These are phyloP conservation scores for Atethmia centrago DNA, from an alignment of 2,888 invertebrate species.

Conservation along the genomic window DNA sequence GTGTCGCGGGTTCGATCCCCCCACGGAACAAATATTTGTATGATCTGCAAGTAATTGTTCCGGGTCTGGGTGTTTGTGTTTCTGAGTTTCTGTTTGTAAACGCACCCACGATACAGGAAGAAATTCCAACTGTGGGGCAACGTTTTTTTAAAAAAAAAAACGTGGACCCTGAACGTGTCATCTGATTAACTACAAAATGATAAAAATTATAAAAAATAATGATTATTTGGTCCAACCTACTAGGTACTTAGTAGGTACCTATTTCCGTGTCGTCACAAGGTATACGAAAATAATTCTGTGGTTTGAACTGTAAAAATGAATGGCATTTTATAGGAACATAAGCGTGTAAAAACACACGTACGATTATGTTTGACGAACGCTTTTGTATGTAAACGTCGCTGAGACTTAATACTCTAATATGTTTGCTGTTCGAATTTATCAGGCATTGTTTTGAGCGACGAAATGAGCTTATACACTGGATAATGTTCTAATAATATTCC, in stretches of 20 bases:
- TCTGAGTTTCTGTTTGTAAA: no score
- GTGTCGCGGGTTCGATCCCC: no score
- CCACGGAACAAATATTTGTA: no score
- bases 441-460: constrained; percentile 32
- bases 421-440: constrained; percentile 42
- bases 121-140: no score
- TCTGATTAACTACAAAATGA: not conserved
- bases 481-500: constrained; percentile 38
- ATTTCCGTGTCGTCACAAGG: not conserved
- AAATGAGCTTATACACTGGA: constrained; percentile 33
- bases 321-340: not conserved
- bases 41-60: no score
- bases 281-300: not conserved
- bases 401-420: constrained; percentile 45
- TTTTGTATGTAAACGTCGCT: constrained; percentile 20
- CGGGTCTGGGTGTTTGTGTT: no score
- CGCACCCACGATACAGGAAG: no score
- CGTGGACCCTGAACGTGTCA: not conserved
- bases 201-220: not conserved
- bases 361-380: constrained; percentile 26
- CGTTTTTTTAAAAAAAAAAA: no score
- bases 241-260: not conserved
- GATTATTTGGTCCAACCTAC: not conserved
- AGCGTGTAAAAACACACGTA: not conserved
- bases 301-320: not conserved